Evolutionary conservation across 2,888 invertebrate species (phyloP).

Genomic region (Yponomeuta malinellus): DNA sequence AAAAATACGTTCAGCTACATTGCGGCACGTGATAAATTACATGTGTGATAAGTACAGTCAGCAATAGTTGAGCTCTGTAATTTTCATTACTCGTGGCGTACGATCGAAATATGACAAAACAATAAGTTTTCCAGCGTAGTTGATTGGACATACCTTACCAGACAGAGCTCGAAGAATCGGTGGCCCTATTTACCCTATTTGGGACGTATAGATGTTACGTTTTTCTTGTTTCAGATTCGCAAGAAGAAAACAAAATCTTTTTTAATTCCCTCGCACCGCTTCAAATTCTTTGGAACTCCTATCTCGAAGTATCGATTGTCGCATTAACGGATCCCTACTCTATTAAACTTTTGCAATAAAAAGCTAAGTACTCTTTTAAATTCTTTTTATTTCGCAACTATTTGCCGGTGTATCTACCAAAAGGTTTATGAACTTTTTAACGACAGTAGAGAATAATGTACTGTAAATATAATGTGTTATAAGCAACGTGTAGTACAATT

Average conservation of each 20-base stretch:
- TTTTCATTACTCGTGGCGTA: too few species aligned
- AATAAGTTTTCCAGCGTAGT: background rate
- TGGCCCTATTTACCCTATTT: too few species aligned
- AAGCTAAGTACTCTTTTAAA: conserved; percentile 27
- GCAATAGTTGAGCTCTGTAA: too few species aligned
- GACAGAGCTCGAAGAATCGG: too few species aligned
- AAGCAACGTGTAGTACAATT: too few species aligned
- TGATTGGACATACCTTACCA: background rate
- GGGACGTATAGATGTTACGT: too few species aligned
- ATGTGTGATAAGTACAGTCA: too few species aligned
- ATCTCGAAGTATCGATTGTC: conserved; percentile 54
- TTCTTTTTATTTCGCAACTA: conserved; percentile 12
- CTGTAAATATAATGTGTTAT: background rate
- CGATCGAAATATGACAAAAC: too few species aligned
- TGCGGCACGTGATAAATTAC: too few species aligned
- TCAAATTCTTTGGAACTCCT: conserved; percentile 30
- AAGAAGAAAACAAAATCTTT: background rate
- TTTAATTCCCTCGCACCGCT: conserved; percentile 21
- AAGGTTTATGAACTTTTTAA: too few species aligned
- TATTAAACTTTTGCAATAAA: conserved; percentile 62
- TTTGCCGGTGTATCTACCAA: background rate
- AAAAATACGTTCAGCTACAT: too few species aligned
- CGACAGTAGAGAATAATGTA: background rate
- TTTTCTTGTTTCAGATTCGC: background rate
- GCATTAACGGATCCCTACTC: conserved; percentile 49